Evolutionary conservation across 2,888 invertebrate genomes (phyloP).

Genomic region (Amiota communis): DNA sequence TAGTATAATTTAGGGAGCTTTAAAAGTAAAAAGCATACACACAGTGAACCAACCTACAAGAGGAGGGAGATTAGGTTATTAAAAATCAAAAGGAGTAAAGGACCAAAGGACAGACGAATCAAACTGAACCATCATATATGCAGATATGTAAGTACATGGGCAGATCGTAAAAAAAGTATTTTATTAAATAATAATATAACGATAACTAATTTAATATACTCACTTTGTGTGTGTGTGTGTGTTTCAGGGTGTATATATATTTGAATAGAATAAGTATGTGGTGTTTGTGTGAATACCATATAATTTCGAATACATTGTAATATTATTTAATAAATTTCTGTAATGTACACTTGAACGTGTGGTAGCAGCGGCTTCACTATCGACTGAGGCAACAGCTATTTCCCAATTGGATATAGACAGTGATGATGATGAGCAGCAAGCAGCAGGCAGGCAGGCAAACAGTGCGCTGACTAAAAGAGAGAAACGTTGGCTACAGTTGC

Average conservation of each 20-base stretch:
- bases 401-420: slow-evolving; percentile 23
- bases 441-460: not conserved
- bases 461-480: not conserved
- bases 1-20: slow-evolving; percentile 17
- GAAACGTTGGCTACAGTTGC: slow-evolving; percentile 44
- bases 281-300: too few species aligned
- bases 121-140: not conserved
- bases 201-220: slow-evolving; percentile 56
- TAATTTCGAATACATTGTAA: slow-evolving; percentile 26
- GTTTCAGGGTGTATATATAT: slow-evolving; percentile 28
- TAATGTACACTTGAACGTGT: slow-evolving; percentile 31
- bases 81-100: not conserved
- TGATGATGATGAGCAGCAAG: not conserved
- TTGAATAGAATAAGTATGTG: too few species aligned
- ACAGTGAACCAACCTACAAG: not conserved
- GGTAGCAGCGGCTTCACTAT: not conserved
- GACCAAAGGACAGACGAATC: not conserved
- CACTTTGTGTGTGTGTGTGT: not conserved
- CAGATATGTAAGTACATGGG: too few species aligned
- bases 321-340: slow-evolving; percentile 50
- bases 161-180: slow-evolving; percentile 41
- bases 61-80: not conserved
- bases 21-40: not conserved
- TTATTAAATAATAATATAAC: slow-evolving; percentile 62
- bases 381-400: slow-evolving; percentile 1